Evolutionary conservation across 1,140 invertebrate species (phyloP), one percentile per base, ranked within the genome.

Genomic region (Euschistus heros): DNA sequence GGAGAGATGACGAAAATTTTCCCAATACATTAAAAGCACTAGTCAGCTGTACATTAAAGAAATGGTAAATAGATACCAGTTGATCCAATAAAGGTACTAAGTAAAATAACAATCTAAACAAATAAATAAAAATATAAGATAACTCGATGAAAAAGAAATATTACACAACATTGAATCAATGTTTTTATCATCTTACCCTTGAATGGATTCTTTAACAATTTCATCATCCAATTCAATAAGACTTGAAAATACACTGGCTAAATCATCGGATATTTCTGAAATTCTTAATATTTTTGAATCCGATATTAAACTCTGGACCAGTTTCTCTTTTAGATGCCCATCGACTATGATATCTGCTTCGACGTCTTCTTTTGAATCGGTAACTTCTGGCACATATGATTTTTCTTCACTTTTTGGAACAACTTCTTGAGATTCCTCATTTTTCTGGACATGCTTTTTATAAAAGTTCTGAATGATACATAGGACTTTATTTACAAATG

Each of bases 1-100:
- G 74, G 30, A 97, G 78, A 2, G 94, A 81, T 5, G 89, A 89
- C 8, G 89, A 76, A 73, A 96, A 83, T 78, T 97, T 97, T 65
- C 84, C 85, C 3, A 86, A 86, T 0, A 86, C 77, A 69, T 90
- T 82, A 70, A 92, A 86, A 6, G 84, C 80, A 15, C 84, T 83
- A 3, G 93, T 77, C 72, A 88, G 84, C 67, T 89, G 83, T 0
- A 84, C 83, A 15, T 95, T 73, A 70, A 90, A 88, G 74, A 85
- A 93, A 71, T 94, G 85, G 1, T 83, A 80, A 27, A 94, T 76
- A 7, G 86, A 72, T 30, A 82, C 74, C 68, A 88, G 88, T 75
- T 94, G 89, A 57, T 90, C 80, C 27, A 97, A 73, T n/a, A 96
- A 75, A 13, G 90, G 88, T 5, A 84, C 3, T 6, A 50, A n/a